Evolutionary conservation across 2,113 vertebrate species (phyloP).

Genomic region (Pomatostomus ruficeps): DNA sequence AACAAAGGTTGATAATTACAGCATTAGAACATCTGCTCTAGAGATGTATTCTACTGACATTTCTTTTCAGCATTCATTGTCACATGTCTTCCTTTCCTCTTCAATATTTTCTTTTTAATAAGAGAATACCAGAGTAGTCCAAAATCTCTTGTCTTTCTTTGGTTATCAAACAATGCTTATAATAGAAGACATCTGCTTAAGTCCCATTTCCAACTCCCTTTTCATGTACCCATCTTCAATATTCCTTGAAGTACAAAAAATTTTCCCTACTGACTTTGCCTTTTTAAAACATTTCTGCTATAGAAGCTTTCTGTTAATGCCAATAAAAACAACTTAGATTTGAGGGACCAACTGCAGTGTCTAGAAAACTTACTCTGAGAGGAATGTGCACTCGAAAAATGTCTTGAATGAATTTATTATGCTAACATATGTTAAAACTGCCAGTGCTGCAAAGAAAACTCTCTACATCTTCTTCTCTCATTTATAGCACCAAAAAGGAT

Average conservation of each 20-base stretch:
- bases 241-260: slow-evolving; percentile 10
- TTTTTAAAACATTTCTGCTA: not conserved
- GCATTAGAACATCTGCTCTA: not conserved
- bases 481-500: not conserved
- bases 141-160: not conserved
- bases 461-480: not conserved
- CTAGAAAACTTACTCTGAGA: slow-evolving; percentile 35
- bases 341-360: slow-evolving; percentile 6
- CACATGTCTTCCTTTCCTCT: not conserved
- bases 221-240: not conserved
- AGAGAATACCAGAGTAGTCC: not conserved
- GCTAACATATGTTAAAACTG: slow-evolving; percentile 28
- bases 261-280: not conserved
- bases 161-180: not conserved
- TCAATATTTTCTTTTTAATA: not conserved
- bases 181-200: not conserved
- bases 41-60: not conserved
- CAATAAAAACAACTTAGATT: slow-evolving; percentile 17
- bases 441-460: not conserved
- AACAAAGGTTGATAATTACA: not conserved
- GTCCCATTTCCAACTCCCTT: not conserved
- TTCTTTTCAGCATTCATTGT: not conserved
- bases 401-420: slow-evolving; percentile 36
- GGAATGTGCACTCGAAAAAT: not conserved
- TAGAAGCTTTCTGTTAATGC: not conserved